These are phyloP conservation scores for Eciton burchellii DNA, from an alignment of 1,140 invertebrate genomes.

Conservation along the genomic window DNA sequence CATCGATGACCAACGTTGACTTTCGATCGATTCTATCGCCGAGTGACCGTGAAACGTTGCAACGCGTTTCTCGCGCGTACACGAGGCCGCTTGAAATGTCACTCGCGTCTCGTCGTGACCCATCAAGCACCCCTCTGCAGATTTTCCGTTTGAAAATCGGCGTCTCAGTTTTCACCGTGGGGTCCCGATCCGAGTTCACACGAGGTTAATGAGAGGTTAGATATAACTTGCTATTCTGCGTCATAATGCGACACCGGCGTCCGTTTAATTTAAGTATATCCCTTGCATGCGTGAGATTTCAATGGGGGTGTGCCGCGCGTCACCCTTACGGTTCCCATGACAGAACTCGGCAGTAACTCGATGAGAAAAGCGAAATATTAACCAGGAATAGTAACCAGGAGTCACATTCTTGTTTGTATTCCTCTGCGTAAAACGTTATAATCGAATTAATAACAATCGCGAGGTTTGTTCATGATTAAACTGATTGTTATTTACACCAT, in stretches of 20 bases:
- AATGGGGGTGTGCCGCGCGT: slow-evolving; percentile 82
- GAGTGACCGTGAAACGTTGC: no score
- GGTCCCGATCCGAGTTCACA: slow-evolving; percentile 78
- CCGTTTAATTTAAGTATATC: slow-evolving; percentile 85
- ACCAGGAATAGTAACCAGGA: slow-evolving; percentile 70
- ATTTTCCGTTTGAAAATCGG: slow-evolving; percentile 77
- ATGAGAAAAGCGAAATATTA: slow-evolving; percentile 85
- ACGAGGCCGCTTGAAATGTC: slow-evolving; percentile 44
- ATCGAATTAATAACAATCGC: not conserved
- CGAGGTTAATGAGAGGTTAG: slow-evolving; percentile 85
- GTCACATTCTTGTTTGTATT: not conserved
- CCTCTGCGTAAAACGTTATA: not conserved
- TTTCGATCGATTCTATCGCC: no score
- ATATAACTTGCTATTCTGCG: slow-evolving; percentile 83
- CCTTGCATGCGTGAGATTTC: slow-evolving; percentile 78
- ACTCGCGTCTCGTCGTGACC: slow-evolving; percentile 39
- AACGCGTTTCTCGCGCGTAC: not conserved
- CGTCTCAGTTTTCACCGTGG: slow-evolving; percentile 74
- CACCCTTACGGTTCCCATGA: slow-evolving; percentile 53
- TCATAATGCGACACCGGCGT: slow-evolving; percentile 80
- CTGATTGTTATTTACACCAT: no score
- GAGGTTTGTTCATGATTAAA: no score
- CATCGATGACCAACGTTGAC: no score
- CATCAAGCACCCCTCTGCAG: slow-evolving; percentile 53
- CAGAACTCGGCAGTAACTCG: slow-evolving; percentile 65